phyloP scores from a whole-genome alignment of 2,113 vertebrate species.

The Nesoenas mayeri region DNA sequence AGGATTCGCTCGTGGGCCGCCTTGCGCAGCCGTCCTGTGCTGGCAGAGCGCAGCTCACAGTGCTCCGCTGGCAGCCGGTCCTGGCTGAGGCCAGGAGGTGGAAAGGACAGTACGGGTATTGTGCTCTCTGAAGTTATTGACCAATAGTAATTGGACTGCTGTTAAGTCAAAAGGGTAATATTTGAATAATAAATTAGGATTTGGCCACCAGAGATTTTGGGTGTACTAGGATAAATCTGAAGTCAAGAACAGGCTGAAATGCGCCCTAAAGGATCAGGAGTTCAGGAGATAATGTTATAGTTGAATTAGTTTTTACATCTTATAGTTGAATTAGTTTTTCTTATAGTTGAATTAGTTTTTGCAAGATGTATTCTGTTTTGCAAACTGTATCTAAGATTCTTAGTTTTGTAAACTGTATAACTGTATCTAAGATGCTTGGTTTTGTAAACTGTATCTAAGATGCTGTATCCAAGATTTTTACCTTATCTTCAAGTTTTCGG shows the following conservation, averaged over 20 bases:
- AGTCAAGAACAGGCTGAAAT: neutral
- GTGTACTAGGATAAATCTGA: neutral
- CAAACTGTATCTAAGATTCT: no score
- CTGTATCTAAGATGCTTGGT: no score
- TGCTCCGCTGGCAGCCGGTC: fast-evolving
- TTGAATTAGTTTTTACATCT: no score
- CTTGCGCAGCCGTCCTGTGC: no score
- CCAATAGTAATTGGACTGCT: fast-evolving
- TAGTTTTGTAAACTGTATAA: no score
- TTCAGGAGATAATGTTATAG: neutral
- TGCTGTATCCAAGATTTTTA: no score
- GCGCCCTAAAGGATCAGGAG: no score
- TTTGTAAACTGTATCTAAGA: no score
- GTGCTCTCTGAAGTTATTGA: fast-evolving
- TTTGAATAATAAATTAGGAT: neutral
- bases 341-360: no score
- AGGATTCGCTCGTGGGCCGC: fast-evolving
- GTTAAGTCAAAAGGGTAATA: neutral
- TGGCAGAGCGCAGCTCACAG: neutral
- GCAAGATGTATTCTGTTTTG: no score
- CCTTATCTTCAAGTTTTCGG: no score
- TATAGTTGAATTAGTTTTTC: no score
- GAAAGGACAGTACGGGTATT: fast-evolving
- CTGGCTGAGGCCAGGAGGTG: fast-evolving
- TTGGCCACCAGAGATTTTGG: neutral